Evolutionary conservation across 2,888 invertebrate genomes (phyloP).

Genomic region (Melieria crassipennis): DNA sequence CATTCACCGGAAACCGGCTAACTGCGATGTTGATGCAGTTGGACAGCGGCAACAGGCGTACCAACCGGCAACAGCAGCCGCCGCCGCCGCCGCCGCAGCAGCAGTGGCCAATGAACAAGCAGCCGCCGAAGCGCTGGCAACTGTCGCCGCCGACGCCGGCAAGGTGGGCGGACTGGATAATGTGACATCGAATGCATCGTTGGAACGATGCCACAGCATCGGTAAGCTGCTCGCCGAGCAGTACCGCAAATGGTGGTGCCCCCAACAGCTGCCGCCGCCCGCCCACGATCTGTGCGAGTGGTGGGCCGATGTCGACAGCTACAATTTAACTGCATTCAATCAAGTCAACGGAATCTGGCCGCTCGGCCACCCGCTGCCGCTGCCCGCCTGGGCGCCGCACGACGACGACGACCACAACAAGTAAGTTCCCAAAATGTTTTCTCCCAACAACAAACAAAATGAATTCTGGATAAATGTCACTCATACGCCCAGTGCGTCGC

Average conservation of each 20-base stretch:
- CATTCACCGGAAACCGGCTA: constrained; percentile 31
- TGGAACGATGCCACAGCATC: constrained; percentile 61
- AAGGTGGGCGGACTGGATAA: constrained; percentile 40
- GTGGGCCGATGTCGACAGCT: constrained; percentile 62
- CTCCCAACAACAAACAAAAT: no score
- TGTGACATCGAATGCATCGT: constrained; percentile 61
- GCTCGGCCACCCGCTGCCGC: constrained; percentile 76
- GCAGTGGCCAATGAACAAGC: constrained; percentile 18
- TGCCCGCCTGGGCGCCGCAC: constrained; percentile 76
- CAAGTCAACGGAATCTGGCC: constrained; percentile 73
- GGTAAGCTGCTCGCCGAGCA: constrained; percentile 54
- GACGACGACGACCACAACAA: constrained; percentile 33
- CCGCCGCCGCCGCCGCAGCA: constrained; percentile 25
- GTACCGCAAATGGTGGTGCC: constrained; percentile 48
- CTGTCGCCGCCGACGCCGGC: constrained; percentile 37
- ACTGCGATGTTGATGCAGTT: constrained; percentile 32
- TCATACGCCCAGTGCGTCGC: no score
- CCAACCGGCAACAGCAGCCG: constrained; percentile 16
- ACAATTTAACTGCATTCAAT: constrained; percentile 64
- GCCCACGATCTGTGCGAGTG: constrained; percentile 39
- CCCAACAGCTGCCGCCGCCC: constrained; percentile 24
- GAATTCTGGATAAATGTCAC: no score
- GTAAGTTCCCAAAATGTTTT: no score
- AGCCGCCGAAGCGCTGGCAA: constrained; percentile 35
- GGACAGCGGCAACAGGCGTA: neutral